These are phyloP conservation scores for Autographa gamma DNA, from an alignment of 2,888 invertebrate genomes.

Conservation along the genomic window DNA sequence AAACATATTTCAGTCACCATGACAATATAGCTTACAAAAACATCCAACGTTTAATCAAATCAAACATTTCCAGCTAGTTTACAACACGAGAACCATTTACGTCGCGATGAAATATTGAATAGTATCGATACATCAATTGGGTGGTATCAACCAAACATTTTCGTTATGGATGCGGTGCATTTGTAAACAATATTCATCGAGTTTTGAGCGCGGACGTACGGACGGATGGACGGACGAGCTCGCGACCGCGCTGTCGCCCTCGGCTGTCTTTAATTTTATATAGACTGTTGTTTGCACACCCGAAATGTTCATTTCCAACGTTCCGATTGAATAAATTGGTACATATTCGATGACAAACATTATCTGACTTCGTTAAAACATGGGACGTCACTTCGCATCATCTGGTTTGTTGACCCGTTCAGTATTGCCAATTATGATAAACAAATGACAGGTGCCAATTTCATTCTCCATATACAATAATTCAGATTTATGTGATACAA, in stretches of 20 bases:
- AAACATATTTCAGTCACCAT: conserved; percentile 23
- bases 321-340: conserved; percentile 64
- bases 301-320: conserved; percentile 66
- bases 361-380: conserved; percentile 54
- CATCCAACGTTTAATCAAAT: conserved; percentile 40
- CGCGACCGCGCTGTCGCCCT: conserved; percentile 59
- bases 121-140: conserved; percentile 64
- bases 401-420: conserved; percentile 47
- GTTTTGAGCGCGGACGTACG: conserved; percentile 61
- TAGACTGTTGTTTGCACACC: conserved; percentile 70
- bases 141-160: conserved; percentile 73
- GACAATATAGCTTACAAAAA: conserved; percentile 34
- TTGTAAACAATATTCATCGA: conserved; percentile 79
- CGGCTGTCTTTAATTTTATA: conserved; percentile 80
- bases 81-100: conserved; percentile 46
- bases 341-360: conserved; percentile 67
- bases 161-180: conserved; percentile 78
- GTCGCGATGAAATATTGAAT: conserved; percentile 56
- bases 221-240: conserved; percentile 56
- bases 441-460: conserved; percentile 31
- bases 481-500: background rate
- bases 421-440: conserved; percentile 40
- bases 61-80: conserved; percentile 43
- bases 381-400: conserved; percentile 40
- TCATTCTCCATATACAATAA: conserved; percentile 8